Base-by-base conservation (phyloP, 1,140 invertebrate genomes). In the Lepidurus couesii region DNA sequence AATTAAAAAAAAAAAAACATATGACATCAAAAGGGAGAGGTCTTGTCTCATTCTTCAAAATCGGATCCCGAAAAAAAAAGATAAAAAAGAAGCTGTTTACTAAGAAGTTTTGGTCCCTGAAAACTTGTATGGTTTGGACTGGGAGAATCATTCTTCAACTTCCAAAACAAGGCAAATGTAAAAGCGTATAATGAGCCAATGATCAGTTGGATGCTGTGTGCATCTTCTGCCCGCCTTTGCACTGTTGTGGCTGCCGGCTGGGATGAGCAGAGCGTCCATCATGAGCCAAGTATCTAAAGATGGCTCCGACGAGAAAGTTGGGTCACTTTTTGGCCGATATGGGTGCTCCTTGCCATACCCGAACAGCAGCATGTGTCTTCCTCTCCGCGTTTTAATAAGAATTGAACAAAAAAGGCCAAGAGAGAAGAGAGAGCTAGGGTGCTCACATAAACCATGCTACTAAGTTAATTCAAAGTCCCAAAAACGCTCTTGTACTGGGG, bases 171-270 rank as follows among this genome's bases (percentile, higher is more conserved):
- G 34, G 34, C 2, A 34, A 34, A 34, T 65, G 53, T n/a, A 65
- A 21, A 21, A 65, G 16, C 16, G 21, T n/a, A 65, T 16, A 65
- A 65, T 21, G 16, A 65, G 13, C 53, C 53, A 65, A 65, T 65
- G 53, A 65, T 21, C 34, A 3, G 34, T n/a, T 21, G n/a, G 53
- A 65, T 65, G 53, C 9, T 65, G 13, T 21, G 53, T 21, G 34
- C 34, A 21, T 65, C 53, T 65, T 65, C 21, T 34, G 3, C 53
- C 53, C 53, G 53, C 53, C 53, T 65, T 65, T 65, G 53, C 53
- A 13, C 53, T 65, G 53, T 65, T 65, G 53, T 65, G 53, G 53
- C 53, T 65, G 53, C 53, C 16, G 21, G 53, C 53, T n/a, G 53
- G 21, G 16, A 65, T 21, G 21, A 16, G 53, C 13, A 65, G 34